A percentile compares a stretch with the other conserved stretches of the same genome.
phyloP scores from a whole-genome alignment of 2,797 vertebrate species.

The Martes flavigula region DNA sequence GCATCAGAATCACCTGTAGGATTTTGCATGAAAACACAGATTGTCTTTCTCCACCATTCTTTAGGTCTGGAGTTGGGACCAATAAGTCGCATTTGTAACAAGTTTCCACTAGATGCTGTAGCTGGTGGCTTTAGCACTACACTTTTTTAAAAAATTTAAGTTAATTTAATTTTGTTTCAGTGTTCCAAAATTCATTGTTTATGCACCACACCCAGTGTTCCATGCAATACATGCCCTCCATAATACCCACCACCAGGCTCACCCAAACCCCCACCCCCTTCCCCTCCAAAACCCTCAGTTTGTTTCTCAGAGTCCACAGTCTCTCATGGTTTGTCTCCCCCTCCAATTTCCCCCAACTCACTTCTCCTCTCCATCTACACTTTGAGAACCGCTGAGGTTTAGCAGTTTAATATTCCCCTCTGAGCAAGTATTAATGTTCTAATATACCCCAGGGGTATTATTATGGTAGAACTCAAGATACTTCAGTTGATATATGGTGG shows the following conservation, averaged over 20 bases:
- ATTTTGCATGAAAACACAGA: background rate
- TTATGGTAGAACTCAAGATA: background rate
- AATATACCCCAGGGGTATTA: background rate
- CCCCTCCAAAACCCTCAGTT: too few species aligned
- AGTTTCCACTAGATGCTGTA: background rate
- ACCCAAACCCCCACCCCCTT: too few species aligned
- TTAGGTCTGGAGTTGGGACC: background rate
- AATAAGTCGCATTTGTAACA: background rate
- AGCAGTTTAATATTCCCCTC: background rate
- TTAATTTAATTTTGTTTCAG: too few species aligned
- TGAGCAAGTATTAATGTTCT: background rate
- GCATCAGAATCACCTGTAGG: background rate
- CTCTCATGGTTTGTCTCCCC: too few species aligned
- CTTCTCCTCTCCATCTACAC: background rate
- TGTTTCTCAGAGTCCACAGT: too few species aligned
- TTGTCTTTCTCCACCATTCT: background rate
- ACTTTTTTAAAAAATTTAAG: background rate
- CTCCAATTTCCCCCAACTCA: too few species aligned
- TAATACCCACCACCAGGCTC: too few species aligned
- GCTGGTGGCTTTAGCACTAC: background rate
- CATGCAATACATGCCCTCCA: too few species aligned
- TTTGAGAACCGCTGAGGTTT: background rate
- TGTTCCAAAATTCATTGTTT: too few species aligned
- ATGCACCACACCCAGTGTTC: too few species aligned
- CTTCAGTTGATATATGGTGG: background rate